Percentiles rank a stretch among this genome's conserved stretches.
Conservation (phyloP, 2,888 invertebrate genomes). For the Rhamnusium bicolor region DNA sequence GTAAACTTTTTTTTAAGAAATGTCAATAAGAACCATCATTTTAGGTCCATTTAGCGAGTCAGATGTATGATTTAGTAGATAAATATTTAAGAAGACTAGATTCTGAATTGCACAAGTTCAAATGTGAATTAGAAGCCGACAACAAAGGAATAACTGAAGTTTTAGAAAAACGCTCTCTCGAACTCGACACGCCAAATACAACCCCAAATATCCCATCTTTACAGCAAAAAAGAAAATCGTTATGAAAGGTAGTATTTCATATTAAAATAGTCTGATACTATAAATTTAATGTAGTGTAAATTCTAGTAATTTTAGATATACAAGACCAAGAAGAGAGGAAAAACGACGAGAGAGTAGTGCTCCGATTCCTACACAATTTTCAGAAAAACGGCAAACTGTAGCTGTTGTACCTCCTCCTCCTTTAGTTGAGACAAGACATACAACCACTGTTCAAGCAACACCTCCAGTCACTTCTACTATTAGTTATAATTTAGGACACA, state of each 20-base stretch:
- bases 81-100: slow-evolving; percentile 91
- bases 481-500: slow-evolving; percentile 84
- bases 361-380: slow-evolving; percentile 68
- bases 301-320: slow-evolving; percentile 58
- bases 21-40: slow-evolving; percentile 22
- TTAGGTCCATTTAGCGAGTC: slow-evolving; percentile 87
- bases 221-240: slow-evolving; percentile 89
- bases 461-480: slow-evolving; percentile 69
- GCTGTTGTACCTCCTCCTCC: slow-evolving; percentile 55
- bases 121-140: slow-evolving; percentile 98
- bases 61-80: slow-evolving; percentile 95
- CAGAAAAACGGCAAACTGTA: slow-evolving; percentile 72
- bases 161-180: slow-evolving; percentile 93
- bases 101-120: slow-evolving; percentile 95
- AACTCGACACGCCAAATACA: slow-evolving; percentile 83
- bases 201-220: slow-evolving; percentile 72
- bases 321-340: slow-evolving; percentile 77
- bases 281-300: slow-evolving; percentile 45
- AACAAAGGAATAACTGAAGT: slow-evolving; percentile 98
- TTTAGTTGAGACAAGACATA: slow-evolving; percentile 61
- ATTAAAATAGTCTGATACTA: neutral
- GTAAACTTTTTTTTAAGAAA: neutral
- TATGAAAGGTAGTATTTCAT: slow-evolving; percentile 69
- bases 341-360: slow-evolving; percentile 83
- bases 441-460: slow-evolving; percentile 47